Conservation (phyloP, 1,140 invertebrate genomes). For the Drosophila quadrilineata region DNA sequence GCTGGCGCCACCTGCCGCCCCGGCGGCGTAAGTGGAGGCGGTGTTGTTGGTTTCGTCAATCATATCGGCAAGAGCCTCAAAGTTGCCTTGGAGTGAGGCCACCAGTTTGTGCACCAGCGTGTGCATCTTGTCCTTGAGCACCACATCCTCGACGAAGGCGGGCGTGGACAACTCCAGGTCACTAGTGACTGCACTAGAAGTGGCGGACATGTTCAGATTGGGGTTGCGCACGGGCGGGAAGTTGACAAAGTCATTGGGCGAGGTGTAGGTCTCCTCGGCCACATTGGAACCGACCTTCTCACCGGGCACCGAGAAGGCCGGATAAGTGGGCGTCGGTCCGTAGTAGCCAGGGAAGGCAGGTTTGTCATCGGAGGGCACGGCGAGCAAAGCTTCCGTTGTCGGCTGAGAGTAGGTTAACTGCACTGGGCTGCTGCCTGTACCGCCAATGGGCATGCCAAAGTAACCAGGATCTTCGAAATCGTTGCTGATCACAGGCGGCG, state of each 20-base stretch:
- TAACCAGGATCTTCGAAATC: constrained; percentile 80
- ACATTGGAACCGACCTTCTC: constrained; percentile 67
- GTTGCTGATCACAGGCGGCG: constrained; percentile 51
- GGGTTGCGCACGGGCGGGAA: constrained; percentile 93
- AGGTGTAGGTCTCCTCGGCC: constrained; percentile 83
- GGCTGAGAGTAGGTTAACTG: constrained; percentile 58
- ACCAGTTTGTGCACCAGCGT: constrained; percentile 91
- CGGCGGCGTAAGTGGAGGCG: constrained; percentile 39
- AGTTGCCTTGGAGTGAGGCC: constrained; percentile 89
- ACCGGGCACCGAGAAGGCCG: constrained; percentile 70
- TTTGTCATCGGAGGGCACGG: constrained; percentile 67
- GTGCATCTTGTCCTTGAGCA: constrained; percentile 89
- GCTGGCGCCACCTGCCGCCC: constrained; percentile 38
- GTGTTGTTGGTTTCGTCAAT: constrained; percentile 82
- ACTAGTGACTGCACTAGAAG: constrained; percentile 84
- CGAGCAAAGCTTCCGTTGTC: constrained; percentile 54
- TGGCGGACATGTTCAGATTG: constrained; percentile 86
- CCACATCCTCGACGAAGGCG: constrained; percentile 87
- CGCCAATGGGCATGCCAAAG: constrained; percentile 50
- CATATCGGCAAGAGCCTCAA: constrained; percentile 89
- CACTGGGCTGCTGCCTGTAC: constrained; percentile 42
- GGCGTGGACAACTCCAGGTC: constrained; percentile 87
- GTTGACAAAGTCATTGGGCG: constrained; percentile 87
- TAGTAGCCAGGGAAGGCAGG: constrained; percentile 77
- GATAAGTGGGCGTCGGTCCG: constrained; percentile 74